phyloP scores from a whole-genome alignment of 2,113 vertebrate genomes.

The Sigmodon hispidus region DNA sequence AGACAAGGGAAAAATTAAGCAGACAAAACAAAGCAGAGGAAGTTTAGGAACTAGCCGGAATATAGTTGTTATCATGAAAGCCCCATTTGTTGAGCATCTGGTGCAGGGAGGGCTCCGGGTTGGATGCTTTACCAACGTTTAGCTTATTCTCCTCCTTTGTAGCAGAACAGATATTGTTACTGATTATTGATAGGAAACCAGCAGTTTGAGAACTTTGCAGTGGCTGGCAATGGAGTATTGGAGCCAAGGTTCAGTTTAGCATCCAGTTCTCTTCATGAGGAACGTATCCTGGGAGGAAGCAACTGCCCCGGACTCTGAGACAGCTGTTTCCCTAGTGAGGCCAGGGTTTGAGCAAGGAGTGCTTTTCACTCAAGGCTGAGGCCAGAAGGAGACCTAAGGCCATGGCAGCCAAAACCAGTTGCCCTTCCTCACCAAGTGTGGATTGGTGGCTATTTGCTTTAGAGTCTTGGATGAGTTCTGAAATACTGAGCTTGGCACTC shows the following conservation, averaged over 20 bases:
- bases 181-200: not conserved
- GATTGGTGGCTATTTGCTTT: not conserved
- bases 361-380: not conserved
- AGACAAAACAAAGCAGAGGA: slow-evolving; percentile 1
- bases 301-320: not conserved
- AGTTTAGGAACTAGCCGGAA: not conserved
- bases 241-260: not conserved
- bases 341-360: not conserved
- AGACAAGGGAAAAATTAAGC: not conserved
- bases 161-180: not conserved
- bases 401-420: not conserved
- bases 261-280: not conserved
- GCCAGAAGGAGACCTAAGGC: not conserved
- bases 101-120: not conserved
- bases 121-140: not conserved
- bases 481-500: not conserved
- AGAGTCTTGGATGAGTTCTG: not conserved
- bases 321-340: not conserved
- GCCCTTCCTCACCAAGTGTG: not conserved
- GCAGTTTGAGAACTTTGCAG: not conserved
- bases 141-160: not conserved
- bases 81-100: slow-evolving; percentile 40
- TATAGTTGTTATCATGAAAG: not conserved
- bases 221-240: not conserved
- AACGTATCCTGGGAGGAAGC: not conserved